Percentiles rank a stretch among this genome's conserved stretches.
These are phyloP conservation scores for Bugula neritina DNA, from an alignment of 2,888 invertebrate genomes.

Conservation along the genomic window DNA sequence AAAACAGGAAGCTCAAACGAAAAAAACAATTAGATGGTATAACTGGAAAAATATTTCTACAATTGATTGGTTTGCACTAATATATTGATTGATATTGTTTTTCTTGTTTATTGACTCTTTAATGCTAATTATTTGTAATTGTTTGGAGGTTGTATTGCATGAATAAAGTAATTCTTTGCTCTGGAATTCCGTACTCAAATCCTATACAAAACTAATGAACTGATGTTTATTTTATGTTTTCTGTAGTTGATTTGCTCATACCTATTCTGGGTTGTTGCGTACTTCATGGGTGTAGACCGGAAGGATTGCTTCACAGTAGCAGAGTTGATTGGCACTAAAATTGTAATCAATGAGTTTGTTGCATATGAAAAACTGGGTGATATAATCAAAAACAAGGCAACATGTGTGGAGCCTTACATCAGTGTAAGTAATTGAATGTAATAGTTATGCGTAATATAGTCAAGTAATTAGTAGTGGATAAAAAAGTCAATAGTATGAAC, in stretches of 20 bases:
- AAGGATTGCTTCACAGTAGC: slow-evolving; percentile 72
- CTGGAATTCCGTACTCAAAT: too few species aligned
- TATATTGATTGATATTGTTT: too few species aligned
- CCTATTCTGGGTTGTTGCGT: slow-evolving; percentile 82
- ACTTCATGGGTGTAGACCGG: slow-evolving; percentile 67
- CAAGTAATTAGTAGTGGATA: too few species aligned
- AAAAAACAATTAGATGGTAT: too few species aligned
- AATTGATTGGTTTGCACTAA: too few species aligned
- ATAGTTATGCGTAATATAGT: background rate
- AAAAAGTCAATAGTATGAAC: too few species aligned
- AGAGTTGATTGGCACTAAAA: slow-evolving; percentile 79
- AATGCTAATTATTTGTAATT: background rate
- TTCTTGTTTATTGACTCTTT: background rate
- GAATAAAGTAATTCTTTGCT: too few species aligned
- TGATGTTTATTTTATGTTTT: too few species aligned
- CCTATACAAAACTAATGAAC: too few species aligned
- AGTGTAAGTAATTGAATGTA: slow-evolving; percentile 35
- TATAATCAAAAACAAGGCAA: slow-evolving; percentile 35
- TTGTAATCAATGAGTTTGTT: slow-evolving; percentile 84
- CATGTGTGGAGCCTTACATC: slow-evolving; percentile 34
- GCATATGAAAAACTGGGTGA: slow-evolving; percentile 68
- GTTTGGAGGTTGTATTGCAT: background rate
- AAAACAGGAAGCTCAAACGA: too few species aligned
- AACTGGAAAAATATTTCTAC: too few species aligned
- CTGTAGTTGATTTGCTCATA: slow-evolving; percentile 66